Conservation (phyloP, 2,888 invertebrate genomes). For the Rotaria macrura region DNA sequence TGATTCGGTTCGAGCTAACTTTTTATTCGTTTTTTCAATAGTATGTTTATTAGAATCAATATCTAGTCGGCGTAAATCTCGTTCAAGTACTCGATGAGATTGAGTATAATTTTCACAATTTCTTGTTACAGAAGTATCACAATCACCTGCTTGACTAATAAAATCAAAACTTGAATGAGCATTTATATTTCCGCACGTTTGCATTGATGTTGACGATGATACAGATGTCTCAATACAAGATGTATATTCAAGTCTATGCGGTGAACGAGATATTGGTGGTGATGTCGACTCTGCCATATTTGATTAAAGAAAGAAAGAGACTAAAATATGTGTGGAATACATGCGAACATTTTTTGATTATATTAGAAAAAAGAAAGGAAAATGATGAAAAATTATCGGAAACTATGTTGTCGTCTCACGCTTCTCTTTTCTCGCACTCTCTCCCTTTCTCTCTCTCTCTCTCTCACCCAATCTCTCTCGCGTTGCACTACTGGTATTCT, state of each 20-base stretch:
- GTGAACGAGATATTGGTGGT: not conserved
- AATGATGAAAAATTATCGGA: constrained; percentile 1
- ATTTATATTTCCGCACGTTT: not conserved
- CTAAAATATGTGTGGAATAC: not conserved
- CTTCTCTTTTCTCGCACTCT: not conserved
- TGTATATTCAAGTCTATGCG: not conserved
- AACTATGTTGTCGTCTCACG: not conserved
- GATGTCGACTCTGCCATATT: not conserved
- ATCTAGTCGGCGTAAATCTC: not conserved
- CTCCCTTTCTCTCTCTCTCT: not conserved
- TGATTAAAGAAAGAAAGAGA: not conserved
- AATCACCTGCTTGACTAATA: not conserved
- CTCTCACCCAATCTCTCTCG: not conserved
- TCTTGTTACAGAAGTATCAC: not conserved
- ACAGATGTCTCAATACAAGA: not conserved
- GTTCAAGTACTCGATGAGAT: not conserved
- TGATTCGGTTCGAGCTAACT: not conserved
- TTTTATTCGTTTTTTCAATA: not conserved
- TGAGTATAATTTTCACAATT: not conserved
- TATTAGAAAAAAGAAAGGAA: not conserved
- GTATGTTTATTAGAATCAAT: not conserved
- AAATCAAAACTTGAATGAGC: constrained; percentile 3
- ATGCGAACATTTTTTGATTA: not conserved
- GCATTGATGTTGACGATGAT: not conserved
- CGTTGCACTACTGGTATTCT: not conserved